Conservation (phyloP, 53 echinoderm and acorn worm species). For the Arbacia lixula region DNA sequence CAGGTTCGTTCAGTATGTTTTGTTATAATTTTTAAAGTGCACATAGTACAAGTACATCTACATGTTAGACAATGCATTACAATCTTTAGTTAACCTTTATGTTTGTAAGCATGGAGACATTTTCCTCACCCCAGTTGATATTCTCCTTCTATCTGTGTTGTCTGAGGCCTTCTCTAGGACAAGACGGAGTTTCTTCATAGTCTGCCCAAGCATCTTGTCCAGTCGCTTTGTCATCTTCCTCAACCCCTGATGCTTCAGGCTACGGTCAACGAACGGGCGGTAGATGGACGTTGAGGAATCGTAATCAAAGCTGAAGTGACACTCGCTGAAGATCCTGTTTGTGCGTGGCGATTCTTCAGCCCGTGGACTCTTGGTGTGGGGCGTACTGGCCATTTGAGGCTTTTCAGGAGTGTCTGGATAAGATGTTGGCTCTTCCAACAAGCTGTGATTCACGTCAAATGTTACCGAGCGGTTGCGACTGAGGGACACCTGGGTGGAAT, state of each 20-base stretch:
- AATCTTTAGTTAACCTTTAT: too few relatives aligned
- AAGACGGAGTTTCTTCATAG: conserved; percentile 65
- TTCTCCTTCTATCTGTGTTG: conserved; percentile 25
- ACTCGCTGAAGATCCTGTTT: conserved; percentile 87
- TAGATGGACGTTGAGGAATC: conserved; percentile 88
- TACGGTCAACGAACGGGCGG: conserved; percentile 91
- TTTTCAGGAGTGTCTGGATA: conserved; percentile 7
- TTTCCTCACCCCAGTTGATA: conserved; percentile 51
- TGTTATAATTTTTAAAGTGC: too few relatives aligned
- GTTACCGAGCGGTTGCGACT: conserved; percentile 65
- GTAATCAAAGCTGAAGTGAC: conserved; percentile 97
- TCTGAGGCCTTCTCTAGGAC: conserved; percentile 55
- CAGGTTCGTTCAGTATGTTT: too few relatives aligned
- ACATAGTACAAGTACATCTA: too few relatives aligned
- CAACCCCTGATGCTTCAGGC: conserved; percentile 90
- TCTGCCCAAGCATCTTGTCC: conserved; percentile 81
- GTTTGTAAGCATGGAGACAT: too few relatives aligned
- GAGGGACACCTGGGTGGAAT: neutral
- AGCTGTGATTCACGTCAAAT: conserved; percentile 56
- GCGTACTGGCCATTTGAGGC: conserved; percentile 59
- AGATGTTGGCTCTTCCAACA: neutral
- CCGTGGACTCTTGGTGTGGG: conserved; percentile 55
- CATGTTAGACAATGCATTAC: too few relatives aligned
- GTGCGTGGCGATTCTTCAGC: conserved; percentile 77
- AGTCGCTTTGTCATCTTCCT: conserved; percentile 80